Conservation (phyloP, 2,797 vertebrate species). For the Linurgus olivaceus region DNA sequence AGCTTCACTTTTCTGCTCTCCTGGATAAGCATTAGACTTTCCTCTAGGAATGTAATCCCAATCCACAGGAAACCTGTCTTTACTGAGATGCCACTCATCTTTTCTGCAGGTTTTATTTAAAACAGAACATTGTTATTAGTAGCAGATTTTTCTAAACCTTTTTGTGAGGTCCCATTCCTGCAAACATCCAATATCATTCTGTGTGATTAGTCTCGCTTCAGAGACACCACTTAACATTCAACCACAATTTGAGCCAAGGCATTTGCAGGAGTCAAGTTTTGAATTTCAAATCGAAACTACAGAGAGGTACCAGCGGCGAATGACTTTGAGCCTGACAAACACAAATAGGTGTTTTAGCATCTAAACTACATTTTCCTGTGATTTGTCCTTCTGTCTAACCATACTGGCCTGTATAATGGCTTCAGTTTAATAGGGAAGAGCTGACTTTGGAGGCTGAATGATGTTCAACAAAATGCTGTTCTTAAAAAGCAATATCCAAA, state of each 20-base stretch:
- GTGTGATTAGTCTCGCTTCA: constrained; percentile 33
- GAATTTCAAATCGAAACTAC: constrained; percentile 25
- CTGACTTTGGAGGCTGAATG: not conserved
- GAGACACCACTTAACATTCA: constrained; percentile 32
- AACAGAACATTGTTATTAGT: not conserved
- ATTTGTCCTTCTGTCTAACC: not conserved
- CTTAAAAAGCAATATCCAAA: not conserved
- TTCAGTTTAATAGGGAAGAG: not conserved
- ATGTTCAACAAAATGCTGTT: not conserved
- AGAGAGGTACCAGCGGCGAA: not conserved
- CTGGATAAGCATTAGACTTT: not conserved
- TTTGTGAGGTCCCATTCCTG: constrained; percentile 17
- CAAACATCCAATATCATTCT: not conserved
- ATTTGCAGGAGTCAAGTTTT: constrained; percentile 32
- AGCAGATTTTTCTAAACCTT: constrained; percentile 32
- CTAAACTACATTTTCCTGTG: not conserved
- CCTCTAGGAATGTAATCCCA: not conserved
- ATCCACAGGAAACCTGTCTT: not conserved
- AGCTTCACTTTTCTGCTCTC: constrained; percentile 15
- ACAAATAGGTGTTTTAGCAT: constrained; percentile 3
- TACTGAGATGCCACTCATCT: not conserved
- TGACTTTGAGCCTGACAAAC: constrained; percentile 10
- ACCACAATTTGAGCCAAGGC: constrained; percentile 10
- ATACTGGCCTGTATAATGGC: not conserved
- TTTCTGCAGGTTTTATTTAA: constrained; percentile 15